A percentile compares a stretch with the other conserved stretches of the same genome.
phyloP scores from a whole-genome alignment of 2,113 vertebrate genomes.

The Spheniscus mendiculus region DNA sequence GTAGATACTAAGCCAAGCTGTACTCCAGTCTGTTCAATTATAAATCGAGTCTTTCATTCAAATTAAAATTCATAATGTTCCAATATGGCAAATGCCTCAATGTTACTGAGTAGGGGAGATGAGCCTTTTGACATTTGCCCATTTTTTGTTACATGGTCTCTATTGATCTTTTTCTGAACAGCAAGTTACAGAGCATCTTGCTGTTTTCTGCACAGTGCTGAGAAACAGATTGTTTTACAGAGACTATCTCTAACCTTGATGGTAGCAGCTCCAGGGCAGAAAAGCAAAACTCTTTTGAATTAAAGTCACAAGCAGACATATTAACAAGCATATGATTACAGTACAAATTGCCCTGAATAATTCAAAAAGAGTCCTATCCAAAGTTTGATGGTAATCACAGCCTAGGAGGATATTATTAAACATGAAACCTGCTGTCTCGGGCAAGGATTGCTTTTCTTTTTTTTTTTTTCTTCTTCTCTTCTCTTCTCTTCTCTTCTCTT shows the following conservation, averaged over 20 bases:
- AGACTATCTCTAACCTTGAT: slow-evolving; percentile 28
- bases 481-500: background rate
- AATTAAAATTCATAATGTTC: background rate
- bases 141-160: background rate
- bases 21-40: background rate
- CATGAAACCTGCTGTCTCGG: background rate
- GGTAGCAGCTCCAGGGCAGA: slow-evolving; percentile 31
- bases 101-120: fast-evolving
- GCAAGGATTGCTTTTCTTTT: background rate
- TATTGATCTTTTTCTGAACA: background rate
- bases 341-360: slow-evolving; percentile 63
- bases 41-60: background rate
- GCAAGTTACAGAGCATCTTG: background rate
- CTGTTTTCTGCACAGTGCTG: background rate
- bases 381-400: slow-evolving; percentile 37
- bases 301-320: background rate
- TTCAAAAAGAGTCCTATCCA: slow-evolving; percentile 13
- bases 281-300: slow-evolving; percentile 29
- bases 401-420: background rate
- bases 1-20: background rate
- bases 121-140: background rate
- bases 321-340: slow-evolving; percentile 62
- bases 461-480: background rate
- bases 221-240: slow-evolving; percentile 11
- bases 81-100: background rate